phyloP scores from a whole-genome alignment of 2,888 invertebrate genomes.

The Pheosia tremula region DNA sequence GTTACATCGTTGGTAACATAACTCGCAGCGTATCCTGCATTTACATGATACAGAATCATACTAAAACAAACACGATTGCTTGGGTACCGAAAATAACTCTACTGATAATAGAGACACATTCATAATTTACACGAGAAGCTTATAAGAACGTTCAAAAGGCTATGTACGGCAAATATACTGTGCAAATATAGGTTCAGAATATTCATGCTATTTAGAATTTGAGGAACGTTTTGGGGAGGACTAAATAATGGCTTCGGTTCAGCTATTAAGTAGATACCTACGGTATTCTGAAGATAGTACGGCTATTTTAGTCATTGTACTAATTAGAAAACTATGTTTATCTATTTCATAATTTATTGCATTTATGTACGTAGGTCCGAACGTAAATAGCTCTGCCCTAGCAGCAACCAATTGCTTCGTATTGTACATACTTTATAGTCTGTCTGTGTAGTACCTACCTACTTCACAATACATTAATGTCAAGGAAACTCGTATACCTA shows the following conservation, averaged over 20 bases:
- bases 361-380: no score
- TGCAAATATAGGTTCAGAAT: no score
- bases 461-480: background rate
- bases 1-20: slow-evolving; percentile 19
- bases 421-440: background rate
- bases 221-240: no score
- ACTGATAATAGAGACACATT: background rate
- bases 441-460: background rate
- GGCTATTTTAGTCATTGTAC: no score
- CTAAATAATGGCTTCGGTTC: no score
- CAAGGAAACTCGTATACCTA: slow-evolving; percentile 1
- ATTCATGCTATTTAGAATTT: no score
- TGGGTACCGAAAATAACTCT: background rate
- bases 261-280: no score
- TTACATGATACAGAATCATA: background rate
- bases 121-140: background rate
- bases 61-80: background rate
- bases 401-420: background rate
- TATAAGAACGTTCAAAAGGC: background rate
- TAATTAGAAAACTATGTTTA: no score
- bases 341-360: no score
- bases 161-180: no score
- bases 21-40: background rate
- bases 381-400: no score
- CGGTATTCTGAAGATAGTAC: no score